Conservation (phyloP, 2,888 invertebrate genomes). For the Orthonevra nobilis region DNA sequence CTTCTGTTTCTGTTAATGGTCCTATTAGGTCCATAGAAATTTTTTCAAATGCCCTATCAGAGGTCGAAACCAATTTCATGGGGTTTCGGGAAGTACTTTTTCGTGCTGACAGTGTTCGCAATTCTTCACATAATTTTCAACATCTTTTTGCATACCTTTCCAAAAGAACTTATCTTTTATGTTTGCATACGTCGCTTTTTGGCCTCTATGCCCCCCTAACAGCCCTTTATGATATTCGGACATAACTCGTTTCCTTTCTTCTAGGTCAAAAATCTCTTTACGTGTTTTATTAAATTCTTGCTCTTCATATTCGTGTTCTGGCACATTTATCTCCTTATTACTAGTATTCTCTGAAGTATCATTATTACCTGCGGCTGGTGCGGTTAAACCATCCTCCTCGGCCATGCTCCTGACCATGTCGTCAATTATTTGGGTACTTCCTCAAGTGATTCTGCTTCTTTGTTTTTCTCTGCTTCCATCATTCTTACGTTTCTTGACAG, state of each 20-base stretch:
- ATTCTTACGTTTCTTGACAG: constrained; percentile 1
- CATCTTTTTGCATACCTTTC: too few relatives aligned
- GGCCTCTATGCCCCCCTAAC: background rate
- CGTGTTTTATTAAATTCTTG: constrained; percentile 1
- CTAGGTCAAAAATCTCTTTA: background rate
- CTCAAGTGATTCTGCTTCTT: background rate
- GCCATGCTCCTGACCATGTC: background rate
- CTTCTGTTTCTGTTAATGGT: constrained; percentile 8
- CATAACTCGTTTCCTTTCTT: constrained; percentile 1
- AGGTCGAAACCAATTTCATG: constrained; percentile 19
- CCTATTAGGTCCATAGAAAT: constrained; percentile 2
- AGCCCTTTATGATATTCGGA: background rate
- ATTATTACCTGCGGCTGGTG: background rate
- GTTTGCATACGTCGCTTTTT: constrained; percentile 12
- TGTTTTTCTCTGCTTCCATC: background rate
- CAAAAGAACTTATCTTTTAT: constrained; percentile 18
- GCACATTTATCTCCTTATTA: background rate
- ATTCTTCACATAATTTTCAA: constrained; percentile 10
- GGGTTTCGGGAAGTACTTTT: constrained; percentile 15
- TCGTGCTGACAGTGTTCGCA: constrained; percentile 11
- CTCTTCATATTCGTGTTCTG: too few relatives aligned
- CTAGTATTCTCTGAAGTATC: background rate
- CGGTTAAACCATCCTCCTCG: background rate
- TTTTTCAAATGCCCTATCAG: constrained; percentile 13
- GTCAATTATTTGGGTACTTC: background rate